phyloP scores from a whole-genome alignment of 2,797 vertebrate species.

The Tapirus indicus region DNA sequence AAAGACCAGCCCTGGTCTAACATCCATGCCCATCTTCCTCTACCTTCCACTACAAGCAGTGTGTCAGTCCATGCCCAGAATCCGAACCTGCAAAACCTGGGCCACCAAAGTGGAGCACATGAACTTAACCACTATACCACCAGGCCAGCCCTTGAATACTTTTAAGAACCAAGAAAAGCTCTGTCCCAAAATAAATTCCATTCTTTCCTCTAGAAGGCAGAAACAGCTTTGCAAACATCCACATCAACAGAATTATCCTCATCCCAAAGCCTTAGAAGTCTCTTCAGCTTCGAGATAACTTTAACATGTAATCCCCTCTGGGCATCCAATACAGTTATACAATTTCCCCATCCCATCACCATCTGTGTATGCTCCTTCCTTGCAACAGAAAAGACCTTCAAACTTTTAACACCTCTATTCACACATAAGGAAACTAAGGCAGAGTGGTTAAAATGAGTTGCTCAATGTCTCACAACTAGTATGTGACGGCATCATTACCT shows the following conservation, averaged over 20 bases:
- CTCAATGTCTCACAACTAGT: neutral
- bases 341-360: neutral
- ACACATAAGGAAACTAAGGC: neutral
- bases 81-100: no score
- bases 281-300: neutral
- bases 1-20: no score
- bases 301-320: neutral
- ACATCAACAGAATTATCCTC: neutral
- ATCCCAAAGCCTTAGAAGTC: neutral
- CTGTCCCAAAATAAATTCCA: neutral
- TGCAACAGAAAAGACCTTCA: neutral
- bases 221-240: neutral
- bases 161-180: neutral
- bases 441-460: neutral
- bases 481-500: neutral
- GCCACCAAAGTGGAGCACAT: no score
- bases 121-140: no score
- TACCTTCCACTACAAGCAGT: no score
- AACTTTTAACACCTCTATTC: neutral
- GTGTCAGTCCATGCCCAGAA: no score
- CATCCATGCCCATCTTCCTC: no score
- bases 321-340: neutral
- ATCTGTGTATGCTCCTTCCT: neutral
- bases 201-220: neutral
- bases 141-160: neutral